These are phyloP conservation scores for Apodemus agrarius DNA, from an alignment of 2,797 vertebrate species.

Conservation along the genomic window DNA sequence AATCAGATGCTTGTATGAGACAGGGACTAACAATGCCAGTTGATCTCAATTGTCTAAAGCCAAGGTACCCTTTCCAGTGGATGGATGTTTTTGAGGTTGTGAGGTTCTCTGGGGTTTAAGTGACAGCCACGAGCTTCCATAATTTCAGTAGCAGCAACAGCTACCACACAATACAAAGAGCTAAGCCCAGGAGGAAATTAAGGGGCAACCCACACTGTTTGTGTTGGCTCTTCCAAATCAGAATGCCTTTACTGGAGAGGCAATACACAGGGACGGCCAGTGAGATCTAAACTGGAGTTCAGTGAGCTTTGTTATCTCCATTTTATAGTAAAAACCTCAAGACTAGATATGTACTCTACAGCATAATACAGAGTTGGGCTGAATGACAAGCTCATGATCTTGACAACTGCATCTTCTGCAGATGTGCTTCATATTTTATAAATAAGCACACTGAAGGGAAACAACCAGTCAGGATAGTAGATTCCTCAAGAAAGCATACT, in stretches of 20 bases:
- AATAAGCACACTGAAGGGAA: neutral
- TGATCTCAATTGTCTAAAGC: slow-evolving; percentile 28
- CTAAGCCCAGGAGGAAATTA: neutral
- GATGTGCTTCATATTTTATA: neutral
- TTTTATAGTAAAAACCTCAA: slow-evolving; percentile 34
- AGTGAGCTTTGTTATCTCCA: neutral
- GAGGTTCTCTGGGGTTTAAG: slow-evolving; percentile 10
- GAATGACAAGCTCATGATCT: slow-evolving; percentile 13
- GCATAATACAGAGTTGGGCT: neutral
- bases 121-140: neutral
- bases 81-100: neutral
- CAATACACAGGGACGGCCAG: neutral
- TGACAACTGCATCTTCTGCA: neutral
- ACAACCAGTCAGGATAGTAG: neutral
- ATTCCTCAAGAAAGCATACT: neutral
- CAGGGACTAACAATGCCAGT: neutral
- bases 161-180: neutral
- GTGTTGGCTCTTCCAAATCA: neutral
- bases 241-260: neutral
- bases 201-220: neutral
- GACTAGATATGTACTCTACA: neutral
- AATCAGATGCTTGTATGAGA: slow-evolving; percentile 11
- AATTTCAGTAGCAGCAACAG: neutral
- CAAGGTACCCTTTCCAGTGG: neutral
- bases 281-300: neutral